phyloP scores from a whole-genome alignment of 2,888 invertebrate genomes.

The Ormia ochracea region DNA sequence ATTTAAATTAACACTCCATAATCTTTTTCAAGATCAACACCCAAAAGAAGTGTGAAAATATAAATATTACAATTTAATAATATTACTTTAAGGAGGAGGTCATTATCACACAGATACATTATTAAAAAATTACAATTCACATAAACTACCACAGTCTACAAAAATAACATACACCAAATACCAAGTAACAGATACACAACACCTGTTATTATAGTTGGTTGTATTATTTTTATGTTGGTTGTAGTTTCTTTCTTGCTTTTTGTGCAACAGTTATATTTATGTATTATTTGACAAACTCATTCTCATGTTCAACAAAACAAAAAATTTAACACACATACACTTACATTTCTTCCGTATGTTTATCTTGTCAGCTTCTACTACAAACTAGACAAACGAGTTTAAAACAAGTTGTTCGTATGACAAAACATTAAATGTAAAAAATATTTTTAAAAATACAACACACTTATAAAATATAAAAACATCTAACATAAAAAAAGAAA shows the following conservation, averaged over 20 bases:
- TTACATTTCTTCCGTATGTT: not conserved
- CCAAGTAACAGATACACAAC: conserved; percentile 35
- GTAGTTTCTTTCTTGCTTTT: conserved; percentile 21
- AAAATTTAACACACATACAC: conserved; percentile 8
- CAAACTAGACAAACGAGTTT: conserved; percentile 60
- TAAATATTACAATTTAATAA: not conserved
- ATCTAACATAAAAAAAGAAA: conserved; percentile 10
- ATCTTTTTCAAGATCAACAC: not conserved
- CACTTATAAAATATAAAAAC: conserved; percentile 1
- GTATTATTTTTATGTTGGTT: not conserved
- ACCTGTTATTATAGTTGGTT: conserved; percentile 41
- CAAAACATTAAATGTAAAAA: conserved; percentile 13
- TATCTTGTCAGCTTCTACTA: conserved; percentile 18
- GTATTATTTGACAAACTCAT: conserved; percentile 43
- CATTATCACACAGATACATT: conserved; percentile 21
- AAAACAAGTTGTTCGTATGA: conserved; percentile 44
- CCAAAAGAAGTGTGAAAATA: not conserved
- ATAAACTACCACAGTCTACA: not conserved
- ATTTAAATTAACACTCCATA: not conserved
- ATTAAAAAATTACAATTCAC: not conserved
- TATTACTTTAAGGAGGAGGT: conserved; percentile 21
- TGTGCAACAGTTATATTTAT: conserved; percentile 56
- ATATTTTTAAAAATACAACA: conserved; percentile 14
- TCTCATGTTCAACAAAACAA: conserved; percentile 26
- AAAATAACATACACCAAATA: not conserved